Conservation (phyloP, 2,797 vertebrate genomes). For the Rhynchotus rufescens region DNA sequence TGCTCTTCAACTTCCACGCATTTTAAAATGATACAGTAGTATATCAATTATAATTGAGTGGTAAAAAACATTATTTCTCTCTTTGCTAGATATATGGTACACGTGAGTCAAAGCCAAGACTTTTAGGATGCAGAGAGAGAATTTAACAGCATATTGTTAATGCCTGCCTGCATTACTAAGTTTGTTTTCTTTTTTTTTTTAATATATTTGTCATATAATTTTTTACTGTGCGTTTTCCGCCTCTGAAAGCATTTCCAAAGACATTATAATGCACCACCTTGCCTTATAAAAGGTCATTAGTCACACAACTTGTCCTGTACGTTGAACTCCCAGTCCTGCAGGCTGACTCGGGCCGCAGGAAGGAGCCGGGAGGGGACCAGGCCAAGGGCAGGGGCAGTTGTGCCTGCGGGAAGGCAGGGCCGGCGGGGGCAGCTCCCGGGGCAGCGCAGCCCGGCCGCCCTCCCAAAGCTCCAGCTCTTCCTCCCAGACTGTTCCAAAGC, state of each 20-base stretch:
- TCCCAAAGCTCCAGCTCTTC: conserved; percentile 13
- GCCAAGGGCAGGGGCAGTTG: background rate
- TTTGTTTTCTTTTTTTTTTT: conserved; percentile 11
- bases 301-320: conserved; percentile 36
- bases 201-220: background rate
- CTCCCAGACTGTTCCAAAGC: background rate
- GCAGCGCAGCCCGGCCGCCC: background rate
- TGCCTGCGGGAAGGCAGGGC: background rate
- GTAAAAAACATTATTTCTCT: conserved; percentile 31
- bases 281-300: conserved; percentile 27
- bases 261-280: background rate
- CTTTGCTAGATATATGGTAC: background rate
- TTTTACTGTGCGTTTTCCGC: conserved; percentile 6
- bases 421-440: background rate
- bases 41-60: conserved; percentile 60
- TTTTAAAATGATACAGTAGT: conserved; percentile 18
- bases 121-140: conserved; percentile 36
- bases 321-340: conserved; percentile 26
- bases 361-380: background rate
- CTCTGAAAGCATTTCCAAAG: conserved; percentile 36
- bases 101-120: conserved; percentile 34
- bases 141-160: conserved; percentile 39
- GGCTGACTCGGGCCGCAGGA: conserved; percentile 18
- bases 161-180: conserved; percentile 12
- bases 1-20: background rate